Evolutionary conservation across 2,888 invertebrate genomes (phyloP), one percentile per base, ranked within the genome.

Genomic region (Furcula furcula): DNA sequence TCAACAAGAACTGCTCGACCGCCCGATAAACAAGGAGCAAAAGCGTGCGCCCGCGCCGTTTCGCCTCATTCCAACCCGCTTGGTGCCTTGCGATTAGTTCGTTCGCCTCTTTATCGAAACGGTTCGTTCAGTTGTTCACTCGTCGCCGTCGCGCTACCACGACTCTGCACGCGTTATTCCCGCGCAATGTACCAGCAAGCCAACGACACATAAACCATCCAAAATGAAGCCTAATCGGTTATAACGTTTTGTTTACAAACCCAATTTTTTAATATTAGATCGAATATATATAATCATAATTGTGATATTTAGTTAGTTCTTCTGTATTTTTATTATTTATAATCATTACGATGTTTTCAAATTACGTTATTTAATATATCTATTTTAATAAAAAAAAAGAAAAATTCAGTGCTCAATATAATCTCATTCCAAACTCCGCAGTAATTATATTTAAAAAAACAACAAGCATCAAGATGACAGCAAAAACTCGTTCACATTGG

Each of bases 211-310:
- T 87, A 88, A 86, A 85, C 74, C 84, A 74, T 73, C 76, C 83
- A 88, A 85, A 81, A 88, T 88, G 88, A 86, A 88, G 87, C 88
- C 86, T 64, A 82, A 87, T 84, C 80, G 81, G 81, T 79, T 88
- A 88, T 88, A 88, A 87, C 88, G 75, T 86, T 79, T 80, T 66
- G 72, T 74, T 74, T 66, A 71, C 70, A 78, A 83, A 78, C 69
- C 68, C 70, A 71, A 65, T 75, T 70, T n/a, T n/a, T 83, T 77
- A 78, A 79, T 83, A 73, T 84, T 83, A 85, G 77, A 75, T 87
- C 77, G 85, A 85, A 82, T 86, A 87, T 82, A 77, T 83, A 79
- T 55, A 56, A 54, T 71, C 77, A 77, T 71, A 77, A 78, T 88
- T 88, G 88, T 88, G 88, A 88, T 88, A 87, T 86, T 86, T 87